A percentile compares a stretch with the other conserved stretches of the same genome.
Evolutionary conservation across 2,888 invertebrate genomes (phyloP).

Genomic region (Papilio demoleus): DNA sequence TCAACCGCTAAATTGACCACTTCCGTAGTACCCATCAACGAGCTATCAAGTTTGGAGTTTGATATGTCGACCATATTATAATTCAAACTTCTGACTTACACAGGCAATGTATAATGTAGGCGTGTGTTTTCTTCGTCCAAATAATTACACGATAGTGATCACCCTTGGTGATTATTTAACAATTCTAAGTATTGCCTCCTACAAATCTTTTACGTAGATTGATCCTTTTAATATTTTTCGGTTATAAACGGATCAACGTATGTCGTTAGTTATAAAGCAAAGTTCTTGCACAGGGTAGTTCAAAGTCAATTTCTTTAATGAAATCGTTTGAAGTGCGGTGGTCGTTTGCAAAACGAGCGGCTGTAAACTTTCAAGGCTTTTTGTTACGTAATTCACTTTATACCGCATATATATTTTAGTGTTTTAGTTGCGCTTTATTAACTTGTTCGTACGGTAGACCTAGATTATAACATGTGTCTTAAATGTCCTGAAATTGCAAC

Average conservation of each 20-base stretch:
- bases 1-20: slow-evolving; percentile 37
- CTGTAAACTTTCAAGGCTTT: slow-evolving; percentile 34
- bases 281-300: slow-evolving; percentile 22
- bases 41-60: neutral
- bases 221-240: no score
- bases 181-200: no score
- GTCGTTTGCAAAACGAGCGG: slow-evolving; percentile 17
- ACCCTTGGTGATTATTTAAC: no score
- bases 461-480: neutral
- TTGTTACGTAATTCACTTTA: slow-evolving; percentile 32
- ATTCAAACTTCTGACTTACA: no score
- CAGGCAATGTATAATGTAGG: no score
- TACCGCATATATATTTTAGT: slow-evolving; percentile 16
- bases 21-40: slow-evolving; percentile 36
- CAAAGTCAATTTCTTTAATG: slow-evolving; percentile 36
- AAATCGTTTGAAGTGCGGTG: slow-evolving; percentile 19
- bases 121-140: no score
- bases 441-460: neutral
- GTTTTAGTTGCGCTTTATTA: slow-evolving; percentile 15
- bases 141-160: no score
- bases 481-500: neutral
- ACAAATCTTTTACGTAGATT: no score
- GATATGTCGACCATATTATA: slow-evolving; percentile 6
- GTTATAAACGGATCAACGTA: no score
- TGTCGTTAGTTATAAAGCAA: slow-evolving; percentile 18